These are phyloP conservation scores for Gadopsis bispinosus DNA, from an alignment of 2,797 vertebrate species.

Conservation along the genomic window DNA sequence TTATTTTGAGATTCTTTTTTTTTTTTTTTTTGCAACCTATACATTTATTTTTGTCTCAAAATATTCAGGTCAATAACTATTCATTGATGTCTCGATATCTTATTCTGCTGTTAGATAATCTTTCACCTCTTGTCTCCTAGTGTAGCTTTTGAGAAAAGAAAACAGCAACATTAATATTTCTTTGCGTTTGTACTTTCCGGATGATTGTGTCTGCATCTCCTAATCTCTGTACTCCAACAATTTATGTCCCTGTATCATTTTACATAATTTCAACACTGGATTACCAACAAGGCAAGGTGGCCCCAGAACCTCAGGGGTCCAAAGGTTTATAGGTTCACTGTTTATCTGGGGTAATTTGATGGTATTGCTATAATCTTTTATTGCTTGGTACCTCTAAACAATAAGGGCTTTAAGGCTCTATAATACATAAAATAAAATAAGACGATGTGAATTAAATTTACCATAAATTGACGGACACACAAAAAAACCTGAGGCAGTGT, in stretches of 20 bases:
- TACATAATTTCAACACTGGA: not conserved
- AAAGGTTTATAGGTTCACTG: too few relatives aligned
- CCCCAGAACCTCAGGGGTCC: too few relatives aligned
- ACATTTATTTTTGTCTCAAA: constrained; percentile 37
- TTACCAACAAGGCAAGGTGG: not conserved
- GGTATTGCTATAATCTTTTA: too few relatives aligned
- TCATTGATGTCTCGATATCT: constrained; percentile 2
- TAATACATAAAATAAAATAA: not conserved
- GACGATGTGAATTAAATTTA: not conserved
- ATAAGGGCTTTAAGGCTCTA: not conserved
- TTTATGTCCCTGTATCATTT: not conserved
- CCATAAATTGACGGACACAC: not conserved
- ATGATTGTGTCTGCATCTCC: not conserved
- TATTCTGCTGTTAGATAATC: constrained; percentile 36
- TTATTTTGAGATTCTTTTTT: constrained; percentile 30
- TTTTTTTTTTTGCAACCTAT: not conserved
- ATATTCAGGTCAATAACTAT: constrained; percentile 32
- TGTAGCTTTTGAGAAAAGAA: not conserved
- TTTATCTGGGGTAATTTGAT: too few relatives aligned
- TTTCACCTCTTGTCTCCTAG: not conserved
- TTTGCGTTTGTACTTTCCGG: not conserved
- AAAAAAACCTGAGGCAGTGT: too few relatives aligned
- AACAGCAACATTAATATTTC: not conserved
- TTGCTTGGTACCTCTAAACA: too few relatives aligned
- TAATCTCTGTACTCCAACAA: not conserved